Evolutionary conservation across 2,797 vertebrate genomes (phyloP).

Genomic region (Bovichtus variegatus): DNA sequence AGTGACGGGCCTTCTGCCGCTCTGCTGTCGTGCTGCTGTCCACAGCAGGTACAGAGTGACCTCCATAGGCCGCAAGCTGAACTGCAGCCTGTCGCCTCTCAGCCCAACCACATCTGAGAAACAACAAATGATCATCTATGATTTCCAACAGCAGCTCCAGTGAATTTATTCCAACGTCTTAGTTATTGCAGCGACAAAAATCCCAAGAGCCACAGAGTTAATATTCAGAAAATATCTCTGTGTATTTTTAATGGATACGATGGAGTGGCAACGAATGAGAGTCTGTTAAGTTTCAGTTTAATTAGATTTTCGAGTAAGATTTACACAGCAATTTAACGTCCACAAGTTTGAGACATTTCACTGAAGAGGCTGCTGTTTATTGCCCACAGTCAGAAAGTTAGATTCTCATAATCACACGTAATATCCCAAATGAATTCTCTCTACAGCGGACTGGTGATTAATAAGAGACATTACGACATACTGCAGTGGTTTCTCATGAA

Average conservation of each 20-base stretch:
- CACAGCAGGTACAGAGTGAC: conserved; percentile 72
- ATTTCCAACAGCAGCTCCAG: conserved; percentile 3
- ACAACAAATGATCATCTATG: not conserved
- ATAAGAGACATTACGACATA: conserved; percentile 11
- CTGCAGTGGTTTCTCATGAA: conserved; percentile 5
- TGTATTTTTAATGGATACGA: not conserved
- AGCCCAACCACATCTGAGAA: not conserved
- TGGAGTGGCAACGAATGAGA: conserved; percentile 1
- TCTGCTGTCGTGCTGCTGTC: not conserved
- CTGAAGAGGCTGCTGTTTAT: conserved; percentile 29
- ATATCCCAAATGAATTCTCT: conserved; percentile 27
- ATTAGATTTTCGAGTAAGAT: conserved; percentile 28
- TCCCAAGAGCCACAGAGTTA: not conserved
- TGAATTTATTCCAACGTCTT: not conserved
- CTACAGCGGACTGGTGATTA: conserved; percentile 15
- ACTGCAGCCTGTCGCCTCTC: conserved; percentile 46
- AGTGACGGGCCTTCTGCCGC: conserved; percentile 26
- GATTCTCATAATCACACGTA: conserved; percentile 14
- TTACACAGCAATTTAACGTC: conserved; percentile 28
- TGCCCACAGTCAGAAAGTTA: conserved; percentile 25
- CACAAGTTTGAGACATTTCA: conserved; percentile 14
- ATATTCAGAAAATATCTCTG: not conserved
- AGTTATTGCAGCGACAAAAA: not conserved
- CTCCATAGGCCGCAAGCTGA: conserved; percentile 68
- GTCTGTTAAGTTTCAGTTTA: conserved; percentile 24